phyloP scores from a whole-genome alignment of 2,888 invertebrate genomes.

The Cynaeus angustus region DNA sequence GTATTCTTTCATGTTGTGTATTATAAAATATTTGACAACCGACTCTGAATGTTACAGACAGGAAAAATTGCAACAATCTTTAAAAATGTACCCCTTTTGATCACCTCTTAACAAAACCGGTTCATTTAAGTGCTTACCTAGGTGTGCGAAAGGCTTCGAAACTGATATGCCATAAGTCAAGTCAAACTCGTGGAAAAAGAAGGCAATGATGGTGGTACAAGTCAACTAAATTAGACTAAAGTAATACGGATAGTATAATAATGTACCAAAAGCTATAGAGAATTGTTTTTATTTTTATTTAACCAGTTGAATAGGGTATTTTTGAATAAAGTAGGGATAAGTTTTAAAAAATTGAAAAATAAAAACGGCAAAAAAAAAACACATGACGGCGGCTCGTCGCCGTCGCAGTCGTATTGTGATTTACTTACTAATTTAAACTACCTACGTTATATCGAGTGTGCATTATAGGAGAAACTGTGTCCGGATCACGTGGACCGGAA shows the following conservation, averaged over 20 bases:
- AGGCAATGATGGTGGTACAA: slow-evolving; percentile 62
- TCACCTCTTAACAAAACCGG: slow-evolving; percentile 17
- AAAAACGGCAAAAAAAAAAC: slow-evolving; percentile 50
- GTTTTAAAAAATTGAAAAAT: slow-evolving; percentile 51
- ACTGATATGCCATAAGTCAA: slow-evolving; percentile 54
- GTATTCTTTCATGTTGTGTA: slow-evolving; percentile 68
- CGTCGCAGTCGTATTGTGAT: slow-evolving; percentile 67
- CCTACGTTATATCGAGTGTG: slow-evolving; percentile 65
- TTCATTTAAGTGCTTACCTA: slow-evolving; percentile 53
- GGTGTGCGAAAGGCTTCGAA: slow-evolving; percentile 50
- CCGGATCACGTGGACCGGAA: slow-evolving; percentile 15
- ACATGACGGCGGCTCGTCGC: slow-evolving; percentile 46
- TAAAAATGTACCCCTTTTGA: slow-evolving; percentile 34
- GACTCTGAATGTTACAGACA: slow-evolving; percentile 61
- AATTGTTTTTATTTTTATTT: slow-evolving; percentile 65
- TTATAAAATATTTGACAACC: slow-evolving; percentile 62
- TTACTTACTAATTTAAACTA: slow-evolving; percentile 65
- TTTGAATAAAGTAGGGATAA: slow-evolving; percentile 62
- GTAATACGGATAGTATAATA: slow-evolving; percentile 58
- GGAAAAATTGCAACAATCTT: slow-evolving; percentile 33
- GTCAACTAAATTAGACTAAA: slow-evolving; percentile 62
- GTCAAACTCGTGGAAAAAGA: slow-evolving; percentile 46
- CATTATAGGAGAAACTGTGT: slow-evolving; percentile 61
- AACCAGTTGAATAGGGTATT: slow-evolving; percentile 62
- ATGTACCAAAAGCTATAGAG: slow-evolving; percentile 66